Base-by-base conservation (phyloP, 2,888 invertebrate species). In the Theretra japonica region DNA sequence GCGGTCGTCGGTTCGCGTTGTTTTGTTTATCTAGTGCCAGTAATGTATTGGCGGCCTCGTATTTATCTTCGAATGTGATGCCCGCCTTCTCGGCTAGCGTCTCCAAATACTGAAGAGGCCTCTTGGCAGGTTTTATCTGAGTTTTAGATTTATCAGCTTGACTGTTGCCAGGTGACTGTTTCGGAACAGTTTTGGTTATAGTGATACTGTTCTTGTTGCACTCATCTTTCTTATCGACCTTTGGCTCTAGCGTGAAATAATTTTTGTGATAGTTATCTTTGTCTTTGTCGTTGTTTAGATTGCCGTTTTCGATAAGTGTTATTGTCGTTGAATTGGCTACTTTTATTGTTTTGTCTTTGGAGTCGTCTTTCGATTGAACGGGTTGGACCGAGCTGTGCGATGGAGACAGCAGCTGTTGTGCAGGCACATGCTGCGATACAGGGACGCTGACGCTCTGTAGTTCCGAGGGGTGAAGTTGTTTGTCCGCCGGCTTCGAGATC, bases 51-150 rank as follows among this genome's bases (percentile, higher is more conserved):
- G 96, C 96, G 74, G 96, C 96, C 87, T 96, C 96, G 94, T 96
- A 96, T 88, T 96, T 96, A 86, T 96, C 96, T 85, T 96, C 96
- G 82, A 96, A 96, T 23, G 96, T 96, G 19, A 96, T 96, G 2
- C 96, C 96, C 70, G 96, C 96, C 79, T 96, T 96, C 83, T 96
- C 96, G 19, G 96, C 96, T 74, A 96, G 93, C 0, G 96, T 96
- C 85, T 96, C 96, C 75, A 96, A 88, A 82, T 96, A 96, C 95
- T 96, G 96, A 70, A 96, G 81, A 0, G 94, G 94, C 71, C 94
- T 85, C 76, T 93, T 94, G 0, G 84, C 76, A 2, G 89, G 76
- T 74, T 94, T 94, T 5, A 80, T 75, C 57, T 85, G 84, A 30
- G 74, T 82, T 76, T 93, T 93, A 11, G 83, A 70, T 72, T 94